Evolutionary conservation across 2,797 vertebrate genomes (phyloP).

Genomic region (Parotocinclus haroldoi): DNA sequence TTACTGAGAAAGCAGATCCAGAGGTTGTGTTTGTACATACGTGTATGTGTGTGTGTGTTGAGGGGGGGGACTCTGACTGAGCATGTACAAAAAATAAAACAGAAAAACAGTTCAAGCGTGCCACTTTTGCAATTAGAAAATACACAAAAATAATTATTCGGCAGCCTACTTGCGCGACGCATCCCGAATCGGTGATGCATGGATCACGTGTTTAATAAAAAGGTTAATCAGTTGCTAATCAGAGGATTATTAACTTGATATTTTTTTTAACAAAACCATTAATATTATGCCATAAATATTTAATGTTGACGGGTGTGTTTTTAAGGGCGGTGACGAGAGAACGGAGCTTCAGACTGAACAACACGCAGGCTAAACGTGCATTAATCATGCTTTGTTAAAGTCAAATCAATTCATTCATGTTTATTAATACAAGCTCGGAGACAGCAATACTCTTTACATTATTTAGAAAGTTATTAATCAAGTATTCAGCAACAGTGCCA

Average conservation of each 20-base stretch:
- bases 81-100: slow-evolving; percentile 43
- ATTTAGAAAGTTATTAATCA: slow-evolving; percentile 77
- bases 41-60: slow-evolving; percentile 43
- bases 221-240: slow-evolving; percentile 85
- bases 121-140: slow-evolving; percentile 79
- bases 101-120: slow-evolving; percentile 69
- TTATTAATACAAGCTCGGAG: slow-evolving; percentile 82
- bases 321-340: slow-evolving; percentile 48
- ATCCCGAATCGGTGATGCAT: slow-evolving; percentile 76
- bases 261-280: slow-evolving; percentile 83
- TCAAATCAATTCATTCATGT: slow-evolving; percentile 82
- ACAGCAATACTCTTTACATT: slow-evolving; percentile 82
- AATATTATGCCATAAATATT: slow-evolving; percentile 82
- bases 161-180: slow-evolving; percentile 71
- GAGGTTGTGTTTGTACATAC: slow-evolving; percentile 49
- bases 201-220: slow-evolving; percentile 81
- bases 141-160: slow-evolving; percentile 81
- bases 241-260: slow-evolving; percentile 82
- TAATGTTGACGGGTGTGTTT: slow-evolving; percentile 74
- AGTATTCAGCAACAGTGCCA: slow-evolving; percentile 68
- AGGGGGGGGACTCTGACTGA: slow-evolving; percentile 45
- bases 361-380: slow-evolving; percentile 73
- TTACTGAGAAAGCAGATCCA: no score
- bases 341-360: slow-evolving; percentile 65
- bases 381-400: slow-evolving; percentile 81